Evolutionary conservation across 2,888 invertebrate species (phyloP).

Genomic region (Cosmopolites sordidus): DNA sequence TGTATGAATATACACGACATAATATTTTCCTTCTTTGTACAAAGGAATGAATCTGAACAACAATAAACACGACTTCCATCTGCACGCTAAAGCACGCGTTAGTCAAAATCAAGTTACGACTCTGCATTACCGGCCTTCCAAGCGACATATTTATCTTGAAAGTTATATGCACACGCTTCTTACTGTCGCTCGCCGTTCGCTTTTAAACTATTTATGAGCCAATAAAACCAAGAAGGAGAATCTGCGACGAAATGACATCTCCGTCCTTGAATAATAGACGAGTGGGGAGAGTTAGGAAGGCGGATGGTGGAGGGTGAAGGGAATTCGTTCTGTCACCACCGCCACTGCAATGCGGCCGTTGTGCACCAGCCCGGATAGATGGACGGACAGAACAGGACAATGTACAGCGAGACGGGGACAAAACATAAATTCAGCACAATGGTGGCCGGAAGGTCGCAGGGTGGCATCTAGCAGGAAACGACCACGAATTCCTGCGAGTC

Average conservation of each 20-base stretch:
- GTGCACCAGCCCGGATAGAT: slow-evolving; percentile 36
- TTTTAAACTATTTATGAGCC: slow-evolving; percentile 4
- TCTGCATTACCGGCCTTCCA: slow-evolving; percentile 1
- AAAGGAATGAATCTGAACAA: no score
- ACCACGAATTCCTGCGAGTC: slow-evolving; percentile 12
- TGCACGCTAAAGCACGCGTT: background rate
- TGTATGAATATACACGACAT: no score
- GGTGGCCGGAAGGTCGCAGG: slow-evolving; percentile 44
- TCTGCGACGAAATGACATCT: slow-evolving; percentile 8
- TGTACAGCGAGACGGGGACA: slow-evolving; percentile 38
- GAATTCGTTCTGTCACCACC: background rate
- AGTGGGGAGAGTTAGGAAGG: slow-evolving; percentile 6
- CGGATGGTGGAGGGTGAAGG: background rate
- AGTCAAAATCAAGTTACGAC: background rate
- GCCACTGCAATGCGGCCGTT: slow-evolving; percentile 39
- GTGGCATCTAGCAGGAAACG: slow-evolving; percentile 42
- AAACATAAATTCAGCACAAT: slow-evolving; percentile 48
- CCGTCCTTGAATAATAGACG: slow-evolving; percentile 20
- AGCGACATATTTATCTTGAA: background rate
- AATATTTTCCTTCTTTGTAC: no score
- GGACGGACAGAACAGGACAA: slow-evolving; percentile 42
- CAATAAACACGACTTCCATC: no score
- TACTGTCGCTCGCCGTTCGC: background rate
- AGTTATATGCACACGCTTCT: background rate
- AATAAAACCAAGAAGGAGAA: slow-evolving; percentile 4